A percentile compares a stretch with the other conserved stretches of the same genome.
Conservation (phyloP, 2,113 vertebrate species). For the Parus major region DNA sequence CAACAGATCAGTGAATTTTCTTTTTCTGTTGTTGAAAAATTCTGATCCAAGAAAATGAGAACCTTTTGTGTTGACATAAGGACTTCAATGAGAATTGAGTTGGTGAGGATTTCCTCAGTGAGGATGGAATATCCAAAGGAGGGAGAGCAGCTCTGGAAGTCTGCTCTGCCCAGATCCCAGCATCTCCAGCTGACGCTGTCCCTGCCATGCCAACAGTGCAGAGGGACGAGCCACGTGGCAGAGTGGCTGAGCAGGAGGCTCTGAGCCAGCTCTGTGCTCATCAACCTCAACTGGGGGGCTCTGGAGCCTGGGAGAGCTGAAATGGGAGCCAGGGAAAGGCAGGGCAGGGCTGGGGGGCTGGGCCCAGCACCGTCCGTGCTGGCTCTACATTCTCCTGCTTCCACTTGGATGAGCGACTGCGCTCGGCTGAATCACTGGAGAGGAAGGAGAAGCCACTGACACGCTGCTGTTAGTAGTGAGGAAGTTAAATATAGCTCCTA, state of each 20-base stretch:
- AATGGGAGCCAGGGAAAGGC: not conserved
- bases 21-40: not conserved
- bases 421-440: not conserved
- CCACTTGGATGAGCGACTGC: not conserved
- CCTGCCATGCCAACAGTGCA: rapidly evolving
- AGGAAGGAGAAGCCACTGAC: constrained; percentile 21
- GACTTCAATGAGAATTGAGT: not conserved
- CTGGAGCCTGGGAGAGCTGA: not conserved
- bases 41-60: not conserved
- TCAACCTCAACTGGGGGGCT: not conserved
- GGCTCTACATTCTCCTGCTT: not conserved
- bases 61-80: not conserved
- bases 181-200: not conserved
- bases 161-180: not conserved
- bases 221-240: not conserved
- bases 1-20: not conserved
- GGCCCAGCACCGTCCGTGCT: not conserved
- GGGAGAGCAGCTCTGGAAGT: not conserved
- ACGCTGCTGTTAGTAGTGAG: constrained; percentile 11
- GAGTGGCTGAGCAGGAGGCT: not conserved
- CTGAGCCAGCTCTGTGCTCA: not conserved
- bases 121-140: not conserved
- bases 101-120: not conserved
- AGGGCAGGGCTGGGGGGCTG: not conserved
- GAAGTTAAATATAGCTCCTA: constrained; percentile 33